These are phyloP conservation scores for Agapostemon virescens DNA, from an alignment of 2,888 invertebrate genomes.

Conservation along the genomic window DNA sequence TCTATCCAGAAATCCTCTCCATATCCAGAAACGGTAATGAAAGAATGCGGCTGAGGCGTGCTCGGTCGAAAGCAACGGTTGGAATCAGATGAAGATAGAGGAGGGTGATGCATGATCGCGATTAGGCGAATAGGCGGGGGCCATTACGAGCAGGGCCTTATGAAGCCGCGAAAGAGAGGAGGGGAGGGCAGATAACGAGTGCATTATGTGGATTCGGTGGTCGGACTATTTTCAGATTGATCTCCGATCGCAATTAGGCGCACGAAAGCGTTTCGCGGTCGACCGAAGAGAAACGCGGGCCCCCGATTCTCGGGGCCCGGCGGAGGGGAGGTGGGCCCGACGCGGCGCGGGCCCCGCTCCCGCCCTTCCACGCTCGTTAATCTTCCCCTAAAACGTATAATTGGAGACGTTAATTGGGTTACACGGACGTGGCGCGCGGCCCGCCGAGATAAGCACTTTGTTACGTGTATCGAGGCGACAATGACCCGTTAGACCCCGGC, in stretches of 20 bases:
- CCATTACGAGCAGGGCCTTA: constrained; percentile 42
- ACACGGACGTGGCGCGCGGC: constrained; percentile 21
- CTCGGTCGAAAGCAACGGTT: constrained; percentile 21
- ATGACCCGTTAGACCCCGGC: constrained; percentile 25
- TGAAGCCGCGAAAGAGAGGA: not conserved
- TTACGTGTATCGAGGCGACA: constrained; percentile 30
- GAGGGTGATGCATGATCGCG: constrained; percentile 52
- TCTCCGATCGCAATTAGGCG: constrained; percentile 44
- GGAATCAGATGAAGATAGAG: constrained; percentile 58
- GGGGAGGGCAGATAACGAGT: constrained; percentile 40
- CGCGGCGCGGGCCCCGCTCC: not conserved
- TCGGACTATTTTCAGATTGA: constrained; percentile 27
- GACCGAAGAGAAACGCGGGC: not conserved
- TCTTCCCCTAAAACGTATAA: constrained; percentile 49
- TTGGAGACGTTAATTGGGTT: constrained; percentile 47
- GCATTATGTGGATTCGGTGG: constrained; percentile 37
- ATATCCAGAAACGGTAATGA: constrained; percentile 13
- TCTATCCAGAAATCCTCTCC: constrained; percentile 17
- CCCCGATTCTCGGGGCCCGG: not conserved
- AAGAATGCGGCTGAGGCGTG: constrained; percentile 33
- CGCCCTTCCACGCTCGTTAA: constrained; percentile 35
- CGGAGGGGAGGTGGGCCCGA: not conserved
- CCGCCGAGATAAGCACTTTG: constrained; percentile 33
- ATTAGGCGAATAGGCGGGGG: constrained; percentile 51
- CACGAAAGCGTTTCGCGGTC: constrained; percentile 31